phyloP scores from a whole-genome alignment of 2,113 vertebrate species.

The Clarias gariepinus region DNA sequence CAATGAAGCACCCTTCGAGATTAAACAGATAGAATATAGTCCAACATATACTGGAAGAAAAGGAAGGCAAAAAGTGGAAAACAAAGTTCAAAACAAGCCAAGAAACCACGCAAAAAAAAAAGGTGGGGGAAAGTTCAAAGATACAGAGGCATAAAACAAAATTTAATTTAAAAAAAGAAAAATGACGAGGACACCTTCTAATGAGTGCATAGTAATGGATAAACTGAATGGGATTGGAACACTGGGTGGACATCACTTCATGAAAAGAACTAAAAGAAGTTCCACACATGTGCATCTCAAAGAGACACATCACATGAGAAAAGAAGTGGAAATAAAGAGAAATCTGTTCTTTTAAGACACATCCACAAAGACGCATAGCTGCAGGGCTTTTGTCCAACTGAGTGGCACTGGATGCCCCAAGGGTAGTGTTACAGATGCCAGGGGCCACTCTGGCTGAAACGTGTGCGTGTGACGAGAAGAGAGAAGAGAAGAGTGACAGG shows the following conservation, averaged over 20 bases:
- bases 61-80: background rate
- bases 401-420: slow-evolving; percentile 28
- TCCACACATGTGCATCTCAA: slow-evolving; percentile 35
- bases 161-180: background rate
- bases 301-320: background rate
- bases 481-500: background rate
- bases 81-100: background rate
- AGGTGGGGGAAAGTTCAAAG: background rate
- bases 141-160: background rate
- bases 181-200: slow-evolving; percentile 1
- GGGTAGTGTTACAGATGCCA: slow-evolving; percentile 45
- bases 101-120: background rate
- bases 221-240: slow-evolving; percentile 18
- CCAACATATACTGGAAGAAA: background rate
- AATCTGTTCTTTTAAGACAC: slow-evolving; percentile 27
- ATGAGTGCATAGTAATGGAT: slow-evolving; percentile 11
- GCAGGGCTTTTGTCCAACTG: slow-evolving; percentile 29
- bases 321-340: no score
- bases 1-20: no score
- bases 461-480: background rate
- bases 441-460: slow-evolving; percentile 16
- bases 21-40: background rate
- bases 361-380: slow-evolving; percentile 17
- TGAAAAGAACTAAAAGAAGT: slow-evolving; percentile 41
- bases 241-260: slow-evolving; percentile 43